Conservation (phyloP, 2,888 invertebrate species). For the Chaitophorus viminalis region DNA sequence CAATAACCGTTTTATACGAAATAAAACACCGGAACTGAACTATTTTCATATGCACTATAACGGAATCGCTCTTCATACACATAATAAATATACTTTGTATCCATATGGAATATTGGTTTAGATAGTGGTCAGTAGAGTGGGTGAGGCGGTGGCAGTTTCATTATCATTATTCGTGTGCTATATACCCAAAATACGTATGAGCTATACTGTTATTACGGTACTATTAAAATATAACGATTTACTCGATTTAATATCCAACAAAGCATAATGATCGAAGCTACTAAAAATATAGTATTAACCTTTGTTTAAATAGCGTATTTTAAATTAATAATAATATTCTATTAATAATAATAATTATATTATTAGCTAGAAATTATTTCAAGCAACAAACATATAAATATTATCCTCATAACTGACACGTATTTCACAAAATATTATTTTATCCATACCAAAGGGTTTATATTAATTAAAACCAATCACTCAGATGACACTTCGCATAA, state of each 20-base stretch:
- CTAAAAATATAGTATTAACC: no score
- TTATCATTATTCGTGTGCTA: not conserved
- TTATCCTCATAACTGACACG: not conserved
- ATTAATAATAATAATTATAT: no score
- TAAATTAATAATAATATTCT: no score
- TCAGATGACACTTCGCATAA: not conserved
- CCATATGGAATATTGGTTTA: not conserved
- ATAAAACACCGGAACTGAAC: constrained; percentile 21
- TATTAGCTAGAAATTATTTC: constrained; percentile 10
- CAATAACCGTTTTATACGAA: constrained; percentile 32
- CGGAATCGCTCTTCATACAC: not conserved
- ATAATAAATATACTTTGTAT: not conserved
- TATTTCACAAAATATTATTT: not conserved
- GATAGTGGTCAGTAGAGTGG: not conserved
- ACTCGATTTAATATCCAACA: not conserved
- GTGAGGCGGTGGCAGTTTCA: not conserved
- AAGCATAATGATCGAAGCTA: not conserved
- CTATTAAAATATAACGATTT: not conserved
- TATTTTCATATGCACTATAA: constrained; percentile 14
- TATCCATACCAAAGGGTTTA: not conserved
- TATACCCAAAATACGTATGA: not conserved
- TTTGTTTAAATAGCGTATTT: no score
- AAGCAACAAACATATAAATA: constrained; percentile 1
- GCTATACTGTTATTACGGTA: not conserved
- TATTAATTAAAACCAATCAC: constrained; percentile 20